Evolutionary conservation across 2,888 invertebrate species (phyloP).

Genomic region (Hemaris fuciformis): DNA sequence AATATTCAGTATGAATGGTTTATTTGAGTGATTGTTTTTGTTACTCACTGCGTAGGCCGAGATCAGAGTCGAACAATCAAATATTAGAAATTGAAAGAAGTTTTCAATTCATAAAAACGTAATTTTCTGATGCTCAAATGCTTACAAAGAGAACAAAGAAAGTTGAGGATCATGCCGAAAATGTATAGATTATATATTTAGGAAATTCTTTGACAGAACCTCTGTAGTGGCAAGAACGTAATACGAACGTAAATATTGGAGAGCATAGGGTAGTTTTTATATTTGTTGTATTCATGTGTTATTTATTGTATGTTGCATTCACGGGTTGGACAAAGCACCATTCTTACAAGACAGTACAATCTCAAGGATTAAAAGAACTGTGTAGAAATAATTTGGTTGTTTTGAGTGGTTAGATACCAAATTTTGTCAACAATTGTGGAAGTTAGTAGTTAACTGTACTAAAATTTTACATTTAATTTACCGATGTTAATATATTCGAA

Average conservation of each 20-base stretch:
- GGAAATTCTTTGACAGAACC: slow-evolving; percentile 11
- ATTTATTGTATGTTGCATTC: no score
- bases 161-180: background rate
- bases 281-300: no score
- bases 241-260: background rate
- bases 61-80: slow-evolving; percentile 59
- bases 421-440: no score
- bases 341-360: no score
- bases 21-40: slow-evolving; percentile 79
- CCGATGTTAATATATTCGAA: no score
- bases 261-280: background rate
- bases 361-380: no score
- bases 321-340: no score
- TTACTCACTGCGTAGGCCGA: slow-evolving; percentile 50
- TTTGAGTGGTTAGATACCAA: no score
- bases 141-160: slow-evolving; percentile 2
- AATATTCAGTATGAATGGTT: slow-evolving; percentile 80
- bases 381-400: no score
- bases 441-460: no score
- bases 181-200: background rate
- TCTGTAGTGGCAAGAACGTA: background rate
- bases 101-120: slow-evolving; percentile 52
- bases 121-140: slow-evolving; percentile 50
- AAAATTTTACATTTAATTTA: no score
- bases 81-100: slow-evolving; percentile 63